A percentile compares a stretch with the other conserved stretches of the same genome.
Conservation (phyloP, 2,797 vertebrate species). For the Psittacula echo region DNA sequence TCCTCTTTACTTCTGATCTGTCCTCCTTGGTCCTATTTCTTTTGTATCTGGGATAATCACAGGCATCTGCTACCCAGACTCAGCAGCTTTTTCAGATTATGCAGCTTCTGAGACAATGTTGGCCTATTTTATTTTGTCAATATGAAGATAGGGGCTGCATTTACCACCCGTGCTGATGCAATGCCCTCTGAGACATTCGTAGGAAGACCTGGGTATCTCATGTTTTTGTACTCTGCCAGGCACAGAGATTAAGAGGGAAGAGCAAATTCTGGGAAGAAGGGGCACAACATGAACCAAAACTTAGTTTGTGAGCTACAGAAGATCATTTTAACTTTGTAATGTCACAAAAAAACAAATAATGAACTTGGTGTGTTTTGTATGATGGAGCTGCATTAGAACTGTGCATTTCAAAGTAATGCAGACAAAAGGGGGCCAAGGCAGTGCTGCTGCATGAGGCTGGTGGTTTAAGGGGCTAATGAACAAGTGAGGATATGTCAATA, state of each 20-base stretch:
- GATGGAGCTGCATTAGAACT: background rate
- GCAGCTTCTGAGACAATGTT: background rate
- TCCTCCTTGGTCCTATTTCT: background rate
- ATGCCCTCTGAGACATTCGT: background rate
- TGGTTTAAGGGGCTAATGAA: background rate
- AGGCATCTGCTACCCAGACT: background rate
- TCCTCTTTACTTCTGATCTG: background rate
- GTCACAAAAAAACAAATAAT: background rate
- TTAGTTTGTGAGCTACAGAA: background rate
- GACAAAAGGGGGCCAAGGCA: background rate
- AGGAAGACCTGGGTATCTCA: background rate
- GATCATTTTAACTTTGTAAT: background rate
- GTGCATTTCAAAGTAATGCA: background rate
- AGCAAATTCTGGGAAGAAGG: background rate
- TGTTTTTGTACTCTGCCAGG: background rate
- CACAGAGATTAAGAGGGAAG: background rate
- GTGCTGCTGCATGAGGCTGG: background rate
- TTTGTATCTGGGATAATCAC: constrained; percentile 7
- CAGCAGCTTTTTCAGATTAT: constrained; percentile 23
- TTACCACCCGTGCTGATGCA: background rate
- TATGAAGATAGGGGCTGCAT: constrained; percentile 12
- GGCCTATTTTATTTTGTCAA: constrained; percentile 47
- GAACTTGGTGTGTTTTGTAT: background rate
- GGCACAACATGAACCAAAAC: background rate
- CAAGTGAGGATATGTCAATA: background rate